Conservation (phyloP, 2,797 vertebrate species). For the Peromyscus melanophrys region DNA sequence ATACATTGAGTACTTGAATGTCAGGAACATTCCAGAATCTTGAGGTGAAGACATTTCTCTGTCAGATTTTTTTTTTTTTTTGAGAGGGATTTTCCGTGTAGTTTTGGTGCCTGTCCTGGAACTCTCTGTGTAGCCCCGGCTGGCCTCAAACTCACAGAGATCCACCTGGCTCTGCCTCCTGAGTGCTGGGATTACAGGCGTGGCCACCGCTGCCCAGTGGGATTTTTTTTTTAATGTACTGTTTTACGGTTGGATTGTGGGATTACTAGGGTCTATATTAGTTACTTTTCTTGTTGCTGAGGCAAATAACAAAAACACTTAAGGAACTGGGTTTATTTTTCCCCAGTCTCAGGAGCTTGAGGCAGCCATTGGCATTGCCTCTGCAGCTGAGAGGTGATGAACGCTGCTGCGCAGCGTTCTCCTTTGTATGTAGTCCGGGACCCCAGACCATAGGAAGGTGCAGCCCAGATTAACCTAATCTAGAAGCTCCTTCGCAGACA, state of each 20-base stretch:
- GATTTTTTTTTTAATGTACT: neutral
- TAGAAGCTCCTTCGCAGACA: neutral
- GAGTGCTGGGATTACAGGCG: too few relatives aligned
- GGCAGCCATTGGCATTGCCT: neutral
- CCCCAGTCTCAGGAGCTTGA: neutral
- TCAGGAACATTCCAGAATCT: conserved; percentile 55
- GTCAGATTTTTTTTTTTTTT: neutral
- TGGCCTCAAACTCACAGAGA: too few relatives aligned
- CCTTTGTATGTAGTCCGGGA: neutral
- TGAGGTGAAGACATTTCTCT: conserved; percentile 53
- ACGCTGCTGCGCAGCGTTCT: too few relatives aligned
- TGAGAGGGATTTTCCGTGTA: too few relatives aligned
- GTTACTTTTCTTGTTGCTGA: neutral
- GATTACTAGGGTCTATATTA: neutral
- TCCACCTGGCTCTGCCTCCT: too few relatives aligned
- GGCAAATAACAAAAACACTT: neutral
- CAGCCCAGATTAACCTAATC: neutral
- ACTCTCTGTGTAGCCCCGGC: too few relatives aligned
- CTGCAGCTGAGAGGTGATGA: neutral
- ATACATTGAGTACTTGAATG: conserved; percentile 1
- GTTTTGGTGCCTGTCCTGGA: too few relatives aligned
- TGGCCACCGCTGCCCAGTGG: too few relatives aligned
- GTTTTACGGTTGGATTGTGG: neutral
- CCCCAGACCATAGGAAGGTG: neutral
- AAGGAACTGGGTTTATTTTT: neutral